Conservation (phyloP, 2,797 vertebrate species). For the Leptodactylus fallax region DNA sequence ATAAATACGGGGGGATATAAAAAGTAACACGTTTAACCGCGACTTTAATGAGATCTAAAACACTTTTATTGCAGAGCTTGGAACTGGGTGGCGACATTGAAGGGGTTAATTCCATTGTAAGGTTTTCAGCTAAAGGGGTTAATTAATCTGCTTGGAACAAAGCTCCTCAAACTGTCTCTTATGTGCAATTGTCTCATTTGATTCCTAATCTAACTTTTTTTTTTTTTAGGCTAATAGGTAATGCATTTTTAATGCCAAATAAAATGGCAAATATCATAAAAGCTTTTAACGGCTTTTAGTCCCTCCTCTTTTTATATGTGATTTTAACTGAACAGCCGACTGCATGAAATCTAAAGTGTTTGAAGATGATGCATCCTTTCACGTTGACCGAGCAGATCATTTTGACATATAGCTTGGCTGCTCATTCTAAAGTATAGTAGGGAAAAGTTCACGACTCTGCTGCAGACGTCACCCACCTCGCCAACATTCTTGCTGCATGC, state of each 20-base stretch:
- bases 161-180: conserved; percentile 55
- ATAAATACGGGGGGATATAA: conserved; percentile 34
- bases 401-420: conserved; percentile 11
- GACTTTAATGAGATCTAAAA: conserved; percentile 36
- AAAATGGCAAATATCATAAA: conserved; percentile 62
- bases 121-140: conserved; percentile 40
- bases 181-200: conserved; percentile 60
- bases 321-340: conserved; percentile 53
- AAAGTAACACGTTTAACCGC: conserved; percentile 26
- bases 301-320: conserved; percentile 50
- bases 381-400: neutral
- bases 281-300: conserved; percentile 58
- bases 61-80: conserved; percentile 2
- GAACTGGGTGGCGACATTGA: neutral
- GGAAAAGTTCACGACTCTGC: conserved; percentile 13
- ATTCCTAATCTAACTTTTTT: conserved; percentile 56
- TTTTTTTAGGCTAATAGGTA: conserved; percentile 61
- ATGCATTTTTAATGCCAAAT: conserved; percentile 64
- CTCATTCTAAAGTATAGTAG: conserved; percentile 3
- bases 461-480: neutral
- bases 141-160: conserved; percentile 47
- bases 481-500: neutral
- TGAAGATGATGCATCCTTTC: conserved; percentile 49
- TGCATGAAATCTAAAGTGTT: conserved; percentile 54
- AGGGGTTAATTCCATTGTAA: conserved; percentile 6